Conservation (phyloP, 1,140 invertebrate genomes). For the Drosophila setifemur region DNA sequence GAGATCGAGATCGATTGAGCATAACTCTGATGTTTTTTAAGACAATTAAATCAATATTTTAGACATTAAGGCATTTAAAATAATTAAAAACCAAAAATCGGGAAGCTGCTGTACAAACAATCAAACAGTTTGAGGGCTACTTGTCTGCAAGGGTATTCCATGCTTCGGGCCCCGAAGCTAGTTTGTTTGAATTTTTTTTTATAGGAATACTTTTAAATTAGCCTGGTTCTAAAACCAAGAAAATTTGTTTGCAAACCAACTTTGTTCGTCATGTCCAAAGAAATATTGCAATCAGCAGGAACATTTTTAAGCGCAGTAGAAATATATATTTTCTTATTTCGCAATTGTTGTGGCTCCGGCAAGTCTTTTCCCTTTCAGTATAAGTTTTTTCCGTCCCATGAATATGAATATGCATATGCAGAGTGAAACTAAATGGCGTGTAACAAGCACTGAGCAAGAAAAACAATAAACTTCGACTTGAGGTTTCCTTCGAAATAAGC, state of each 20-base stretch:
- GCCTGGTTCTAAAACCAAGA: slow-evolving; percentile 52
- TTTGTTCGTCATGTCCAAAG: slow-evolving; percentile 36
- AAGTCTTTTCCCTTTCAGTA: slow-evolving; percentile 19
- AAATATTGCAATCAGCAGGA: slow-evolving; percentile 31
- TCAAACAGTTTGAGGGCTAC: too few species aligned
- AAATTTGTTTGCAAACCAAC: slow-evolving; percentile 43
- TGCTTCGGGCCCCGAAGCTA: too few species aligned
- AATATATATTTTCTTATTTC: slow-evolving; percentile 40
- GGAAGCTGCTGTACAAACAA: too few species aligned
- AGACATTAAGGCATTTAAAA: too few species aligned
- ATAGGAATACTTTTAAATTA: slow-evolving; percentile 66
- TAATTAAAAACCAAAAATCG: too few species aligned
- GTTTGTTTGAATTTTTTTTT: too few species aligned
- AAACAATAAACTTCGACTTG: slow-evolving; percentile 18
- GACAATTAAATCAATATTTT: too few species aligned
- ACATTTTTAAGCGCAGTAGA: slow-evolving; percentile 23
- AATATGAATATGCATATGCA: slow-evolving; percentile 57
- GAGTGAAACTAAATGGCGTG: slow-evolving; percentile 72
- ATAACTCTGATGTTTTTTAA: too few species aligned
- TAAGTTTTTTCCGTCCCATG: neutral
- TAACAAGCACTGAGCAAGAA: slow-evolving; percentile 48
- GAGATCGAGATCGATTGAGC: too few species aligned
- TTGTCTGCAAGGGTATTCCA: too few species aligned
- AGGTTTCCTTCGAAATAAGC: slow-evolving; percentile 8
- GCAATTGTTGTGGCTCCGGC: slow-evolving; percentile 20